Conservation (phyloP, 2,888 invertebrate species). For the Tenthredo notha region DNA sequence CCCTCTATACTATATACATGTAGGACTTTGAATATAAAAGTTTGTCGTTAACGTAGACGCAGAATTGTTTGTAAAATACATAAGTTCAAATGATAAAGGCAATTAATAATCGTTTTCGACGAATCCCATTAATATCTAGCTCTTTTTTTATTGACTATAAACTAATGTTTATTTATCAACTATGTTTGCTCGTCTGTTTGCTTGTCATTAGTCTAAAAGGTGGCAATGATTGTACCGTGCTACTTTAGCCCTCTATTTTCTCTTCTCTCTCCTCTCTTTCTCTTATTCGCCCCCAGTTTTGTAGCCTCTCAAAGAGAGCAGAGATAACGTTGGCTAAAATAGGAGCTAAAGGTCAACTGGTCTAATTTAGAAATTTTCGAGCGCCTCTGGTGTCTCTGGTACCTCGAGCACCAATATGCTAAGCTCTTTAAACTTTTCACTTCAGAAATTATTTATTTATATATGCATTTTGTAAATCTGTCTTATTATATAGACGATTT, state of each 20-base stretch:
- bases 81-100: neutral
- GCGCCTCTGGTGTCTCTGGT: conserved; percentile 12
- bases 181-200: conserved; percentile 8
- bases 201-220: conserved; percentile 35
- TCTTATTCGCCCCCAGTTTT: neutral
- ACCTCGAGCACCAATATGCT: neutral
- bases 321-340: conserved; percentile 35
- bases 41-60: neutral
- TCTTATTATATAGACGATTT: no score
- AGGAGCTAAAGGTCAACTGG: conserved; percentile 40
- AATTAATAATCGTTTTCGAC: conserved; percentile 10
- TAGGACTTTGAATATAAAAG: neutral
- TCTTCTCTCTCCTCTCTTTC: neutral
- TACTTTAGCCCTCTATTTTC: neutral
- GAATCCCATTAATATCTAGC: neutral
- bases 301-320: neutral
- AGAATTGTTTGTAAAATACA: neutral
- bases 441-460: neutral
- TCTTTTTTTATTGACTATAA: neutral
- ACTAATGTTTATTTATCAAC: conserved; percentile 14
- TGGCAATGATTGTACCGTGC: neutral
- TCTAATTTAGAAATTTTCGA: conserved; percentile 28
- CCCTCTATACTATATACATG: neutral
- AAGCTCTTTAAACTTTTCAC: neutral
- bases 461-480: neutral